Conservation (phyloP, 2,888 invertebrate species). For the Poecilus cupreus region DNA sequence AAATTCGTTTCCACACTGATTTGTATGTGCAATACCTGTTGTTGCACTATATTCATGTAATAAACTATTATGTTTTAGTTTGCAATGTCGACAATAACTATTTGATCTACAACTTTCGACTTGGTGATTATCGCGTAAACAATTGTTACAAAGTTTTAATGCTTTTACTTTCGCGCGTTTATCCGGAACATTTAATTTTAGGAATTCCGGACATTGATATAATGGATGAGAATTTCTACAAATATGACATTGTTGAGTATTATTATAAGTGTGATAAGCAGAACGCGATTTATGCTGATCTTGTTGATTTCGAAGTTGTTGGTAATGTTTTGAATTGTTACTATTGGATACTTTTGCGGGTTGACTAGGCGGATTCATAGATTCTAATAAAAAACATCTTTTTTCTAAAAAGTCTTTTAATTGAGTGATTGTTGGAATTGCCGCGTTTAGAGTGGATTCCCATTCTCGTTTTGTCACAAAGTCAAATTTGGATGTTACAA, state of each 20-base stretch:
- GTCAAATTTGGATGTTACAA: not conserved
- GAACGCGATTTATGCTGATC: too few relatives aligned
- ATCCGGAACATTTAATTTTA: not conserved
- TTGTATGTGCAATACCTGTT: not conserved
- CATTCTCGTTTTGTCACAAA: not conserved
- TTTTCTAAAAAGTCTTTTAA: not conserved
- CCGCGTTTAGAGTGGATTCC: not conserved
- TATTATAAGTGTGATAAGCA: not conserved
- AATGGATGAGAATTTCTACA: not conserved
- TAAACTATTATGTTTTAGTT: not conserved
- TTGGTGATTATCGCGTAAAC: not conserved
- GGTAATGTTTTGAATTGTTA: too few relatives aligned
- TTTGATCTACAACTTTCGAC: not conserved
- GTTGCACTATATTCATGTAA: not conserved
- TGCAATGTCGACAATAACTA: not conserved
- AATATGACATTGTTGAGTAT: not conserved
- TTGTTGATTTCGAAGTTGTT: too few relatives aligned
- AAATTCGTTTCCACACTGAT: not conserved
- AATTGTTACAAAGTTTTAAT: not conserved
- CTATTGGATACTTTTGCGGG: not conserved
- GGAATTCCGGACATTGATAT: not conserved
- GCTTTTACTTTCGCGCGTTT: not conserved
- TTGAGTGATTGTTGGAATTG: not conserved
- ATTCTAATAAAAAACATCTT: not conserved
- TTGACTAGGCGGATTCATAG: not conserved